Evolutionary conservation across 2,113 vertebrate genomes (phyloP).

Genomic region (Crocuta crocuta): DNA sequence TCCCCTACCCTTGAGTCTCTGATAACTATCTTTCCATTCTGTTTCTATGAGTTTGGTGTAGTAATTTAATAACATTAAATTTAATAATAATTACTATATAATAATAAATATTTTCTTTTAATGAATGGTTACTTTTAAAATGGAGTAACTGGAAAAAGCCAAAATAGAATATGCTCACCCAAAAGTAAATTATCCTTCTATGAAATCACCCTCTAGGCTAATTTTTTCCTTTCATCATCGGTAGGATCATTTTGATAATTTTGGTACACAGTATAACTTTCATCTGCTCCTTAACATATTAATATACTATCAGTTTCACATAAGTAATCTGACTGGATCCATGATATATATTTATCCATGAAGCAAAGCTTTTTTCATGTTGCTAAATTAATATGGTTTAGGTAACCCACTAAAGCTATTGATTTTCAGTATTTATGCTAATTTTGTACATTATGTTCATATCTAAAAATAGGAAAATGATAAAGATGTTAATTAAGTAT

Average conservation of each 20-base stretch:
- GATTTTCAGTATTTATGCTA: not conserved
- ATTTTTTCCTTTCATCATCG: not conserved
- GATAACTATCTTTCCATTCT: not conserved
- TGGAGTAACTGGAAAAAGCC: not conserved
- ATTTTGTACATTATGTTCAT: not conserved
- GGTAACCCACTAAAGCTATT: not conserved
- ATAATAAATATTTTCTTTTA: not conserved
- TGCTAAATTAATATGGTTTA: not conserved
- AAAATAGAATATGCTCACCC: not conserved
- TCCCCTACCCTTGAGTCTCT: not conserved
- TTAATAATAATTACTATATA: too few species aligned
- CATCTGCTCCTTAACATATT: not conserved
- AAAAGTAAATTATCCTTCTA: not conserved
- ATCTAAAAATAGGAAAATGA: not conserved
- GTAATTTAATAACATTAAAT: too few species aligned
- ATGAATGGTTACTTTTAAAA: not conserved
- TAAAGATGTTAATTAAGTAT: not conserved
- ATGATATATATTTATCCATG: not conserved
- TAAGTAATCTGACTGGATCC: not conserved
- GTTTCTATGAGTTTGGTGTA: not conserved
- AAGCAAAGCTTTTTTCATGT: not conserved
- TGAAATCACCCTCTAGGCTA: not conserved
- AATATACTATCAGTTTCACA: not conserved
- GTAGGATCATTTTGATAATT: not conserved
- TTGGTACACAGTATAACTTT: not conserved